Evolutionary conservation across 2,113 vertebrate species (phyloP).

Genomic region (Ictalurus furcatus): DNA sequence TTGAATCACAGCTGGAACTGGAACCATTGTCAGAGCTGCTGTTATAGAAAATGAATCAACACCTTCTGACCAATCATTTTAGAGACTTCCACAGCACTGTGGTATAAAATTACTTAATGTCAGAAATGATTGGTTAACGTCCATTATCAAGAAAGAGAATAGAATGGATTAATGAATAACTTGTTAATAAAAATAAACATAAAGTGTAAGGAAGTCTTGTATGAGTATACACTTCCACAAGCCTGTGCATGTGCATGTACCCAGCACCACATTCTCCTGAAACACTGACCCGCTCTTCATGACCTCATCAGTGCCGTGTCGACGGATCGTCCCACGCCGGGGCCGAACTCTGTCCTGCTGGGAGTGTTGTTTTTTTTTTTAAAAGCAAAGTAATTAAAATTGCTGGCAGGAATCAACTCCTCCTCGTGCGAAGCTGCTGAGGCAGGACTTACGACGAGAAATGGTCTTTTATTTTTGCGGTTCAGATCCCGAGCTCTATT

Average conservation of each 20-base stretch:
- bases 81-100: background rate
- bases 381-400: constrained; percentile 39
- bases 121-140: background rate
- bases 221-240: background rate
- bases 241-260: background rate
- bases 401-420: constrained; percentile 32
- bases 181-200: background rate
- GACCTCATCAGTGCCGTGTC: background rate
- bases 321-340: constrained; percentile 19
- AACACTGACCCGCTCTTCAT: background rate
- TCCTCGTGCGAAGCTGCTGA: constrained; percentile 38
- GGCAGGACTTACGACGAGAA: constrained; percentile 1
- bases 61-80: background rate
- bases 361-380: constrained; percentile 27
- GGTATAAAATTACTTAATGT: background rate
- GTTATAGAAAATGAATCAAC: background rate
- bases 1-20: background rate
- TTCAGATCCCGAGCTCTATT: background rate
- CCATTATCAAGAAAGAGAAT: background rate
- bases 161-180: background rate
- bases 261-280: background rate
- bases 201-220: background rate
- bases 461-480: background rate
- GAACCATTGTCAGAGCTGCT: background rate
- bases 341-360: constrained; percentile 36